These are phyloP conservation scores for Pangasius mekongensis DNA, from an alignment of 2,797 vertebrate genomes.

Conservation along the genomic window DNA sequence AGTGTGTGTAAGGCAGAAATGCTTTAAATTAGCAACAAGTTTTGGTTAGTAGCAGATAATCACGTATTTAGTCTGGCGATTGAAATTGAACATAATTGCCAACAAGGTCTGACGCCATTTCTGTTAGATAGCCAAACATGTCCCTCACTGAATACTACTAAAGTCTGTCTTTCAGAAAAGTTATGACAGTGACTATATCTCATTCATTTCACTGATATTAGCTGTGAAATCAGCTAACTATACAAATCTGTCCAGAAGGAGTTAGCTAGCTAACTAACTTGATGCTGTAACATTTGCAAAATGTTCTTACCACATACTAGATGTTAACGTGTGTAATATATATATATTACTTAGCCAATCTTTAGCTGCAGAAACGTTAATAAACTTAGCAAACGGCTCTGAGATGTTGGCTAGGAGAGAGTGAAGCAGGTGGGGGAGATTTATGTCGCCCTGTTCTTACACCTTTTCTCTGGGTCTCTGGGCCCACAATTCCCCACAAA, in stretches of 20 bases:
- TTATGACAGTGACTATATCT: neutral
- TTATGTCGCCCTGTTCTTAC: neutral
- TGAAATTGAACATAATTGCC: neutral
- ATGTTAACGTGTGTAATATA: too few relatives aligned
- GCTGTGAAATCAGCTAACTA: neutral
- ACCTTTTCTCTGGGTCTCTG: neutral
- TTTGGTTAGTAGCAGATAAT: neutral
- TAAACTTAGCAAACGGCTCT: neutral
- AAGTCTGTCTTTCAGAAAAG: neutral
- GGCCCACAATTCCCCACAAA: neutral
- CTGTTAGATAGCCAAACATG: neutral
- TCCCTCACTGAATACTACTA: neutral
- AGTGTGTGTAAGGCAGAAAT: neutral
- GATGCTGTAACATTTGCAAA: neutral
- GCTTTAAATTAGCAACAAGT: neutral
- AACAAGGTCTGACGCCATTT: too few relatives aligned
- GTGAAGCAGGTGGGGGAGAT: neutral
- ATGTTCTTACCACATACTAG: neutral
- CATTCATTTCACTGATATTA: neutral
- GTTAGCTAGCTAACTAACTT: neutral
- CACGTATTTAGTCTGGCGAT: neutral
- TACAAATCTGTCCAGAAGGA: neutral
- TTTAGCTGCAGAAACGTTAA: neutral
- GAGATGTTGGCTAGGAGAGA: neutral
- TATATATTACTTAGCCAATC: neutral